phyloP scores from a whole-genome alignment of 2,113 vertebrate genomes.

The Haliaeetus leucogaster region DNA sequence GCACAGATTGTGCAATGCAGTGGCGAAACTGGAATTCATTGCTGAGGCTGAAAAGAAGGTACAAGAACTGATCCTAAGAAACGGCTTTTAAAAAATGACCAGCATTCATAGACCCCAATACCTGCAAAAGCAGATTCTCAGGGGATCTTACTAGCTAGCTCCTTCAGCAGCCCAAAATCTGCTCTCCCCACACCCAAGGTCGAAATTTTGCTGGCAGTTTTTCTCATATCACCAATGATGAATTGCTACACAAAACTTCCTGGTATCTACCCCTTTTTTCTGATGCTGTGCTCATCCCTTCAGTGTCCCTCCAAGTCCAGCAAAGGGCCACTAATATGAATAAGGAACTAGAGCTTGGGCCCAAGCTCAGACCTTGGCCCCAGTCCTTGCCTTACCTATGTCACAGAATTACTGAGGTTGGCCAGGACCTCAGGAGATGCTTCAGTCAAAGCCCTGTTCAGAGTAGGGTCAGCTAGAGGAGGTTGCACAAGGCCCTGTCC shows the following conservation, averaged over 20 bases:
- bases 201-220: background rate
- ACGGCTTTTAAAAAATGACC: background rate
- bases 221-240: background rate
- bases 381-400: background rate
- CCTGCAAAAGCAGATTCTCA: background rate
- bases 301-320: background rate
- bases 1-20: background rate
- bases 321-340: background rate
- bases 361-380: background rate
- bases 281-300: background rate
- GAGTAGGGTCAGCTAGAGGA: background rate
- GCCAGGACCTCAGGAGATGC: background rate
- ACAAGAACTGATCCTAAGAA: background rate
- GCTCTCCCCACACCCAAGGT: background rate
- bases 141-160: background rate
- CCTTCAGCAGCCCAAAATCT: background rate
- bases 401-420: background rate
- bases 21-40: background rate
- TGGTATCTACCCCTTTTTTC: background rate
- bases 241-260: background rate
- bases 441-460: background rate
- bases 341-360: background rate
- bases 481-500: background rate
- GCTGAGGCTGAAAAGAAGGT: background rate
- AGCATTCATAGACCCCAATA: background rate